A percentile compares a stretch with the other conserved stretches of the same genome.
Conservation (phyloP, 2,797 vertebrate genomes). For the Oryzias sinensis region DNA sequence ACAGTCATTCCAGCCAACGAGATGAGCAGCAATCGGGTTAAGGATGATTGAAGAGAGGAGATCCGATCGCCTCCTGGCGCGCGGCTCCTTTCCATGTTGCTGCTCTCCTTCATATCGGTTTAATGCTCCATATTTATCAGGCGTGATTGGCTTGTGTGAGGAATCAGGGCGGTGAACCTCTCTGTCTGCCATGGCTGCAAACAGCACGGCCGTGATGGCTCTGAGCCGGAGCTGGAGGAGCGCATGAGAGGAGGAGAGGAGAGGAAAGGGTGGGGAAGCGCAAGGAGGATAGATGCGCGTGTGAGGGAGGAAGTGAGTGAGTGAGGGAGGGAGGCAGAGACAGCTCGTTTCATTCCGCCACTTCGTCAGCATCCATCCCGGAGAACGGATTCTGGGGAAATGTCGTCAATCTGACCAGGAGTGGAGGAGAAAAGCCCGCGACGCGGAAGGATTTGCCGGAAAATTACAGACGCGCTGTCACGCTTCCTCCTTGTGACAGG, state of each 20-base stretch:
- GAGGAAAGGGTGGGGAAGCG: constrained; percentile 64
- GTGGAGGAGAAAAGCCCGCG: constrained; percentile 40
- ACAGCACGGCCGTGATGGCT: constrained; percentile 73
- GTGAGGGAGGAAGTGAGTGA: constrained; percentile 38
- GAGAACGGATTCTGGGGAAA: constrained; percentile 53
- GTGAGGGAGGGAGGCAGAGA: constrained; percentile 35
- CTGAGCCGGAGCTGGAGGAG: constrained; percentile 59
- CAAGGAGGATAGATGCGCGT: constrained; percentile 51
- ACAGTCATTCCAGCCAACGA: constrained; percentile 23
- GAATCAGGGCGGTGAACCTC: constrained; percentile 63
- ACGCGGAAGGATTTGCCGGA: constrained; percentile 55
- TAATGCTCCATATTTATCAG: constrained; percentile 64
- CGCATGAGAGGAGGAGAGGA: constrained; percentile 44
- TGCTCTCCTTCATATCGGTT: constrained; percentile 54
- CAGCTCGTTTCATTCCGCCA: constrained; percentile 64
- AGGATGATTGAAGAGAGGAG: constrained; percentile 24
- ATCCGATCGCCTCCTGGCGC: constrained; percentile 45
- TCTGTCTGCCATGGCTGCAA: constrained; percentile 68
- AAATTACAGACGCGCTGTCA: constrained; percentile 40
- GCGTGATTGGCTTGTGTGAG: constrained; percentile 63
- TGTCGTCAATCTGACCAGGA: constrained; percentile 45
- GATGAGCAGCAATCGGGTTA: constrained; percentile 45
- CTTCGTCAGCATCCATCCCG: constrained; percentile 73
- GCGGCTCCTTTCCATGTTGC: constrained; percentile 35
- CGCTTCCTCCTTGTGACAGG: constrained; percentile 35